These are phyloP conservation scores for Cacoxenus indagator DNA, from an alignment of 2,888 invertebrate species.

Conservation along the genomic window DNA sequence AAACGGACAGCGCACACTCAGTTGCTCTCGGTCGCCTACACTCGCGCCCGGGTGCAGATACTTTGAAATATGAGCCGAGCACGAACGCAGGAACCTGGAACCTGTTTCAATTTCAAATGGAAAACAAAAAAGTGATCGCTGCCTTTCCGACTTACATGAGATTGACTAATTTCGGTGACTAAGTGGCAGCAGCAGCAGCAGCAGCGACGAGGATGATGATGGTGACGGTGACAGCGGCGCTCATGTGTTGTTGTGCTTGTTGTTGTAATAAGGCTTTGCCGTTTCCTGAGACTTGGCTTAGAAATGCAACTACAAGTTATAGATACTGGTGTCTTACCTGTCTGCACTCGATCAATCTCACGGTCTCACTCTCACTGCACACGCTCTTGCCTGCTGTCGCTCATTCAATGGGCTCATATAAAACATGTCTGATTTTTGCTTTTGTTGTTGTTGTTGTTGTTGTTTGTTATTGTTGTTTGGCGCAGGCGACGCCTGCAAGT, in stretches of 20 bases:
- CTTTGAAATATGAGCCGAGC: conserved; percentile 23
- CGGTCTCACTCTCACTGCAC: conserved; percentile 16
- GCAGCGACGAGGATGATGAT: background rate
- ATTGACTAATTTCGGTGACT: conserved; percentile 59
- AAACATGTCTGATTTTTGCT: no score
- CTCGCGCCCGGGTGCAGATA: background rate
- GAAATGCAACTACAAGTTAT: conserved; percentile 59
- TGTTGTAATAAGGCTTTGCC: background rate
- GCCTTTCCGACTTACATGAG: conserved; percentile 50
- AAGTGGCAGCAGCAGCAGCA: background rate
- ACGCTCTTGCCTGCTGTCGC: background rate
- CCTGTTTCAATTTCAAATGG: conserved; percentile 50
- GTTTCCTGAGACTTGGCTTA: background rate
- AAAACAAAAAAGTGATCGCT: background rate
- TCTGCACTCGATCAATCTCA: conserved; percentile 15
- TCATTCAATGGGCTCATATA: background rate
- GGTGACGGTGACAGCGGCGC: conserved; percentile 22
- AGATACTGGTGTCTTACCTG: background rate
- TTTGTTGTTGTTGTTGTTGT: background rate
- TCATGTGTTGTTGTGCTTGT: background rate
- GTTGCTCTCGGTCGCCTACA: background rate
- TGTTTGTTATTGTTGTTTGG: conserved; percentile 35
- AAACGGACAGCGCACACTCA: conserved; percentile 6
- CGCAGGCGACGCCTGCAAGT: conserved; percentile 54
- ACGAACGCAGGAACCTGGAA: conserved; percentile 37